These are phyloP conservation scores for Tachyglossus aculeatus DNA, from an alignment of 2,797 vertebrate species.

Conservation along the genomic window DNA sequence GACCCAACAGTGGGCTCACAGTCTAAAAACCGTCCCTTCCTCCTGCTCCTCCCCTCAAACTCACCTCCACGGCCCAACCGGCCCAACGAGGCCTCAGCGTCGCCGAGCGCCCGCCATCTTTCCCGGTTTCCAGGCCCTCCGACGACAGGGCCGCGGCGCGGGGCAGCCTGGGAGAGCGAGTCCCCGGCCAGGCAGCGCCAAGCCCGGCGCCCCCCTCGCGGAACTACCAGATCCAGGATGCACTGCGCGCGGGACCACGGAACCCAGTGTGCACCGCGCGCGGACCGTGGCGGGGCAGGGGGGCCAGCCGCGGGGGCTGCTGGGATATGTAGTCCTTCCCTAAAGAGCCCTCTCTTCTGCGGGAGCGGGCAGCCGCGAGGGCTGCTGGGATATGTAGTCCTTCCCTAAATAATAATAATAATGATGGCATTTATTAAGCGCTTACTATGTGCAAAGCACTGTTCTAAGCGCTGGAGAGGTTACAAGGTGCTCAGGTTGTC, in stretches of 20 bases:
- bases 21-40: no score
- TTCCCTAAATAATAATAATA: no score
- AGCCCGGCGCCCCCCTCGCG: accelerated
- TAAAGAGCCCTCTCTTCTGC: no score
- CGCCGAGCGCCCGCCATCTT: constrained; percentile 65
- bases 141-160: not conserved
- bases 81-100: constrained; percentile 61
- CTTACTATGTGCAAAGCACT: no score
- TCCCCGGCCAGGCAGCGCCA: not conserved
- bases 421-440: no score
- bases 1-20: no score
- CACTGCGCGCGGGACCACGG: not conserved
- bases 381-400: constrained; percentile 36
- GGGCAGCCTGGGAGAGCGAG: constrained; percentile 58
- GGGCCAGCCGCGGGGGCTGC: not conserved
- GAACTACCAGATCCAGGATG: constrained; percentile 55
- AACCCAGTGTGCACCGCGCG: not conserved
- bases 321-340: constrained; percentile 32
- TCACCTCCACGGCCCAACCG: constrained; percentile 52
- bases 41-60: constrained; percentile 9
- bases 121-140: constrained; percentile 45
- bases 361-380: not conserved
- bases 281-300: not conserved
- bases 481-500: no score
- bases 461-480: no score